A percentile compares a stretch with the other conserved stretches of the same genome.
Conservation (phyloP, 1,140 invertebrate genomes). For the Diploscapter pachys region DNA sequence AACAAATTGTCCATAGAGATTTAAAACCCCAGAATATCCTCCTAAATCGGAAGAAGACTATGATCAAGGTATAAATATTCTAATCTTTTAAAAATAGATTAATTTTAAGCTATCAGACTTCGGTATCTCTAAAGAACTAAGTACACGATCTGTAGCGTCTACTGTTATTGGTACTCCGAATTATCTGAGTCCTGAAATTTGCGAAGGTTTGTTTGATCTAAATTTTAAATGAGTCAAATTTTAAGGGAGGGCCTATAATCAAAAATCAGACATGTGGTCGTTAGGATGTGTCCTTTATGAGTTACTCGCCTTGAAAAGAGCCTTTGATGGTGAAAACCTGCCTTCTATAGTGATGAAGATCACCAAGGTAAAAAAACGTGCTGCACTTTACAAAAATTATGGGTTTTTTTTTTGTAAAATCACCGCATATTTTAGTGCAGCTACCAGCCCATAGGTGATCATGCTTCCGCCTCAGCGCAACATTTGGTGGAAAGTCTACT, state of each 20-base stretch:
- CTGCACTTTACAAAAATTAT: no score
- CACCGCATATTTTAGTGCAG: slow-evolving; percentile 6
- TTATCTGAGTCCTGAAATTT: slow-evolving; percentile 81
- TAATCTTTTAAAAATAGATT: not conserved
- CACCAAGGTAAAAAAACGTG: slow-evolving; percentile 23
- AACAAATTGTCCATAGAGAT: slow-evolving; percentile 67
- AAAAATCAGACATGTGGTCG: slow-evolving; percentile 76
- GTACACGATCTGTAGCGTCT: slow-evolving; percentile 64
- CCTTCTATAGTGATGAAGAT: slow-evolving; percentile 76
- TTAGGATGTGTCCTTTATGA: slow-evolving; percentile 80
- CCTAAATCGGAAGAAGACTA: slow-evolving; percentile 66
- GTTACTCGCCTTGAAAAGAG: slow-evolving; percentile 66
- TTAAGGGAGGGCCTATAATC: slow-evolving; percentile 60
- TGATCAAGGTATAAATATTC: slow-evolving; percentile 44
- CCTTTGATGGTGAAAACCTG: slow-evolving; percentile 70
- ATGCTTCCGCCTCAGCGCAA: slow-evolving; percentile 12
- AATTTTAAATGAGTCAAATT: slow-evolving; percentile 11
- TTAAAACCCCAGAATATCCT: slow-evolving; percentile 75
- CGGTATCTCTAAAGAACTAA: slow-evolving; percentile 70
- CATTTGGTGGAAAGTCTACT: slow-evolving; percentile 23
- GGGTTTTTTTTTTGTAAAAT: no score
- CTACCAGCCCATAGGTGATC: slow-evolving; percentile 19
- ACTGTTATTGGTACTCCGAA: slow-evolving; percentile 76
- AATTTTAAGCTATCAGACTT: slow-evolving; percentile 65
- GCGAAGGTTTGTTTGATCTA: slow-evolving; percentile 66